Percentiles rank a stretch among this genome's conserved stretches.
Conservation (phyloP, 2,113 vertebrate genomes). For the Dunckerocampus dactyliophorus region DNA sequence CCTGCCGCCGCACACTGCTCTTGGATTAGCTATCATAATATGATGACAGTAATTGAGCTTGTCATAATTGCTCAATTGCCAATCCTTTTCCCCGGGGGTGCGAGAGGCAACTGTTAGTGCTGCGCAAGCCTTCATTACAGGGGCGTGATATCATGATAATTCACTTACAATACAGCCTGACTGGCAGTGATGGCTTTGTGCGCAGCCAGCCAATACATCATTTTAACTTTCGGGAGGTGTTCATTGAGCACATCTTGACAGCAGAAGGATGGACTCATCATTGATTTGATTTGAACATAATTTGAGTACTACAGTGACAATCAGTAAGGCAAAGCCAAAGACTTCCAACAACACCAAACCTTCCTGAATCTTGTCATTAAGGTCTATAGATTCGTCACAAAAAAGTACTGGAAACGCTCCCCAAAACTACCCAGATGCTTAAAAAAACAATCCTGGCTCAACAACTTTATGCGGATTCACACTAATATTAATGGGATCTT, state of each 20-base stretch:
- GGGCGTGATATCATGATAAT: conserved; percentile 61
- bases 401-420: too few species aligned
- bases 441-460: too few species aligned
- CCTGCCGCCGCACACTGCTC: conserved; percentile 55
- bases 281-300: not conserved
- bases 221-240: not conserved
- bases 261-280: not conserved
- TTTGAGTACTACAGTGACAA: too few species aligned
- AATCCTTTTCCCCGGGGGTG: conserved; percentile 64
- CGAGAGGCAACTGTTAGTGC: conserved; percentile 56
- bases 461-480: too few species aligned
- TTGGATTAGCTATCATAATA: conserved; percentile 74
- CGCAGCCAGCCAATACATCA: not conserved
- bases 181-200: conserved; percentile 29
- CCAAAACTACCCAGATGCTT: too few species aligned
- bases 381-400: too few species aligned
- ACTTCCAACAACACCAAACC: too few species aligned
- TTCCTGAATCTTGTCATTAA: too few species aligned
- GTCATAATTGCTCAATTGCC: conserved; percentile 75
- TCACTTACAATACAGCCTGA: conserved; percentile 52
- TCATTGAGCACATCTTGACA: not conserved
- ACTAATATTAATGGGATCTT: too few species aligned
- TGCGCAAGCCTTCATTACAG: conserved; percentile 63
- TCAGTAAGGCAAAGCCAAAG: too few species aligned
- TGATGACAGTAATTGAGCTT: conserved; percentile 78